Evolutionary conservation across 2,113 vertebrate species (phyloP).

Genomic region (Abramis brama): DNA sequence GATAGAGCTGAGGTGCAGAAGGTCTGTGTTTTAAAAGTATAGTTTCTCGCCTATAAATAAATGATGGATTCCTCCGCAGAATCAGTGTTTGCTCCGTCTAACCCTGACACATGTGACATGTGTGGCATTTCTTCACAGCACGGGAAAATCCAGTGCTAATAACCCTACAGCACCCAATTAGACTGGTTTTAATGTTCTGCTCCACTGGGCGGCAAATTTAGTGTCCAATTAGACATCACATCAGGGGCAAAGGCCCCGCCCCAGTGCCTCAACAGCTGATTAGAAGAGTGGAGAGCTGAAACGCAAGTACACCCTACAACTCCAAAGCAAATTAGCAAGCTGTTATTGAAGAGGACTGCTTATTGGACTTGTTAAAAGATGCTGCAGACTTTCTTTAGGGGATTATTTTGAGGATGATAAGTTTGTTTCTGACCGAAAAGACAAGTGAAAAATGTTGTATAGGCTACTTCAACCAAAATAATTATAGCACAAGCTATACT

Average conservation of each 20-base stretch:
- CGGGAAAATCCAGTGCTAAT: conserved; percentile 73
- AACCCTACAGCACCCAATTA: conserved; percentile 76
- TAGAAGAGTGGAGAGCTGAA: conserved; percentile 60
- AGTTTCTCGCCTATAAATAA: conserved; percentile 54
- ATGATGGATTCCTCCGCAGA: conserved; percentile 62
- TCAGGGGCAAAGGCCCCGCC: conserved; percentile 75
- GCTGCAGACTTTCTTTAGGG: neutral
- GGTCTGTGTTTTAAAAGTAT: conserved; percentile 15
- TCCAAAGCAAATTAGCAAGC: conserved; percentile 4
- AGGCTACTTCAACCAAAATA: neutral
- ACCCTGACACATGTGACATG: conserved; percentile 65
- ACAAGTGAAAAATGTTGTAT: neutral
- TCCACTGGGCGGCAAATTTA: conserved; percentile 74
- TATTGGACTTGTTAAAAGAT: conserved; percentile 40
- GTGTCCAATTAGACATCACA: conserved; percentile 78
- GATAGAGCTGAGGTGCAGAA: conserved; percentile 27
- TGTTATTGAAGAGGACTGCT: conserved; percentile 22
- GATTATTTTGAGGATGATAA: conserved; percentile 9
- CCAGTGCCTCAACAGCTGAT: conserved; percentile 69
- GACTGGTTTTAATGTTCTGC: conserved; percentile 75
- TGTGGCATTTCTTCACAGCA: conserved; percentile 76
- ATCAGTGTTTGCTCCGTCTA: neutral
- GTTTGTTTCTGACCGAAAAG: neutral
- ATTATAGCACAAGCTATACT: neutral
- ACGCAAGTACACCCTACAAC: conserved; percentile 37